A percentile compares a stretch with the other conserved stretches of the same genome.
Evolutionary conservation across 2,113 vertebrate genomes (phyloP).

Genomic region (Anoura caudifer): DNA sequence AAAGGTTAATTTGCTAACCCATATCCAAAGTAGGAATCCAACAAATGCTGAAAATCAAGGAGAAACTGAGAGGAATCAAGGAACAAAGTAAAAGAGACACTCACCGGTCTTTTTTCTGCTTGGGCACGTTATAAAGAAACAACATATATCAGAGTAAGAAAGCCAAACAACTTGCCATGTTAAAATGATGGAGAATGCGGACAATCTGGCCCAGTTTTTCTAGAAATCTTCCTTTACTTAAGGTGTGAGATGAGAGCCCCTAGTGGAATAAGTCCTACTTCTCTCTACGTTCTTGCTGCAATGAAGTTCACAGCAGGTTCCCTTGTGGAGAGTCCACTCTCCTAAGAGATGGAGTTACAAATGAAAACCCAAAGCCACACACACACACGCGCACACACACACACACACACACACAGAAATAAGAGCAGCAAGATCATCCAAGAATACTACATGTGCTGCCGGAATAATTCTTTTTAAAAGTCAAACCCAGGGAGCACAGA

Average conservation of each 20-base stretch:
- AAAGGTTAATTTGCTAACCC: slow-evolving; percentile 45
- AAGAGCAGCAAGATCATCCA: slow-evolving; percentile 73
- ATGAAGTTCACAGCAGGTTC: slow-evolving; percentile 54
- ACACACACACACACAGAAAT: slow-evolving; percentile 40
- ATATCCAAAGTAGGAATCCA: slow-evolving; percentile 45
- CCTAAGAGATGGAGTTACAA: slow-evolving; percentile 72
- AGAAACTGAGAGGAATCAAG: slow-evolving; percentile 54
- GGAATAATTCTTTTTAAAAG: slow-evolving; percentile 65
- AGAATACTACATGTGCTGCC: slow-evolving; percentile 72
- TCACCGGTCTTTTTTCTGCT: slow-evolving; percentile 26
- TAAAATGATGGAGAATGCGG: slow-evolving; percentile 60
- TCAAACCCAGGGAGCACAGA: slow-evolving; percentile 70
- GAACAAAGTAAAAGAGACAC: slow-evolving; percentile 60
- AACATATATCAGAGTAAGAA: slow-evolving; percentile 48
- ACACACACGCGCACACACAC: background rate
- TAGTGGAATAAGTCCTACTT: slow-evolving; percentile 68
- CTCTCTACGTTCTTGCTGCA: slow-evolving; percentile 59
- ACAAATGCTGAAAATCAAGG: slow-evolving; percentile 52
- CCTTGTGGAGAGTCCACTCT: slow-evolving; percentile 63
- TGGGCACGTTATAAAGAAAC: slow-evolving; percentile 33
- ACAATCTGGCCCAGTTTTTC: slow-evolving; percentile 67
- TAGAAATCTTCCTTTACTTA: slow-evolving; percentile 58
- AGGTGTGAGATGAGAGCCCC: slow-evolving; percentile 67
- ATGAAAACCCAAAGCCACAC: slow-evolving; percentile 64
- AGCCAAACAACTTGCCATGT: slow-evolving; percentile 41